phyloP scores from a whole-genome alignment of 1,140 invertebrate genomes.

The Manduca sexta region DNA sequence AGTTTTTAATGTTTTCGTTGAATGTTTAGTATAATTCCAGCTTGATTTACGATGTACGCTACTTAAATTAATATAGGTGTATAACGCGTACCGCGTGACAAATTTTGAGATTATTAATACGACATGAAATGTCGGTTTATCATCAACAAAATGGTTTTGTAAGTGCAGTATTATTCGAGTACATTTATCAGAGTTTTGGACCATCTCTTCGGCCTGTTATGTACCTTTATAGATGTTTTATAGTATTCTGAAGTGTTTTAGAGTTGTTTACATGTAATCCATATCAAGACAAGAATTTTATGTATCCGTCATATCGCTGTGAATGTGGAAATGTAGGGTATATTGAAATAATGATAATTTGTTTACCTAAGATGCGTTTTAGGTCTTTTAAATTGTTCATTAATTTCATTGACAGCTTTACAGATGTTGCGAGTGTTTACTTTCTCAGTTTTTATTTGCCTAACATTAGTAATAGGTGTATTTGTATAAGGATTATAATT shows the following conservation, averaged over 20 bases:
- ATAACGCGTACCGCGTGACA: too few relatives aligned
- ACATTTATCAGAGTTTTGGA: slow-evolving; percentile 23
- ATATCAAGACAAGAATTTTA: slow-evolving; percentile 43
- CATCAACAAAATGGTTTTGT: slow-evolving; percentile 30
- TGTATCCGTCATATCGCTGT: slow-evolving; percentile 16
- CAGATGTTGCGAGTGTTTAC: slow-evolving; percentile 10
- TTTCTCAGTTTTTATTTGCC: slow-evolving; percentile 18
- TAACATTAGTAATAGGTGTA: not conserved
- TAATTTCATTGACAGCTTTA: slow-evolving; percentile 16
- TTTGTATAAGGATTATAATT: too few relatives aligned
- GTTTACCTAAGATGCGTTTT: slow-evolving; percentile 23
- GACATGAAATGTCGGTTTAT: slow-evolving; percentile 56
- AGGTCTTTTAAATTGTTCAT: slow-evolving; percentile 23
- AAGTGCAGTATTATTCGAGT: slow-evolving; percentile 54
- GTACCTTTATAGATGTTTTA: slow-evolving; percentile 41
- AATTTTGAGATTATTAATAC: slow-evolving; percentile 55
- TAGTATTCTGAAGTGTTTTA: slow-evolving; percentile 41
- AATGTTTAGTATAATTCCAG: slow-evolving; percentile 33
- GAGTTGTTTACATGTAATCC: slow-evolving; percentile 53
- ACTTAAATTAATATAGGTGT: slow-evolving; percentile 14
- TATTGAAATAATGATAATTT: slow-evolving; percentile 20
- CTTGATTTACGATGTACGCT: slow-evolving; percentile 27
- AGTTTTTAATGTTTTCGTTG: slow-evolving; percentile 26
- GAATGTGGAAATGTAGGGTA: slow-evolving; percentile 18
- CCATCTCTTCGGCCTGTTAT: slow-evolving; percentile 29